phyloP scores from a whole-genome alignment of 2,888 invertebrate species.

The Microchrysa polita region DNA sequence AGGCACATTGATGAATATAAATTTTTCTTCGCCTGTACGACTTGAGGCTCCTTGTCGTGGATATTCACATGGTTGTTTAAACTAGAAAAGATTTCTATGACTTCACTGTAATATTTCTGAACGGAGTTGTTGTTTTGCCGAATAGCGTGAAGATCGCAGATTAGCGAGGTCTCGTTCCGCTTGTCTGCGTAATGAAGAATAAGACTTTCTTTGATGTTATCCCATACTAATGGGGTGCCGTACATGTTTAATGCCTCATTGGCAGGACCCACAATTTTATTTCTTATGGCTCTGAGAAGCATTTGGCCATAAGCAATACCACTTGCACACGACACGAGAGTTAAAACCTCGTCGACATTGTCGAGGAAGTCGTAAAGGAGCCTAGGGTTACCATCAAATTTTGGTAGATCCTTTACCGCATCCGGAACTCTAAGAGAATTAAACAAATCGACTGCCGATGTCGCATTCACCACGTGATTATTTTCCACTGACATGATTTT shows the following conservation, averaged over 20 bases:
- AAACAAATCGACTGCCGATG: too few species aligned
- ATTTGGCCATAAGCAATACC: background rate
- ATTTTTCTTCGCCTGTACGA: background rate
- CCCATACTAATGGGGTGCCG: slow-evolving; percentile 2
- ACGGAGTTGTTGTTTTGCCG: too few species aligned
- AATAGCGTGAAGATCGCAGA: too few species aligned
- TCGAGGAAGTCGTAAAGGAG: background rate
- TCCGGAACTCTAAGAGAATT: slow-evolving; percentile 1
- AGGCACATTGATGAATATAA: background rate
- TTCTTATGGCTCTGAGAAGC: background rate
- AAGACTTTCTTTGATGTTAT: background rate
- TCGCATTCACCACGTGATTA: background rate
- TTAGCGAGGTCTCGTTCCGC: too few species aligned
- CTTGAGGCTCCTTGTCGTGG: background rate
- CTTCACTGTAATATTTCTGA: background rate
- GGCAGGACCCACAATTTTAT: too few species aligned
- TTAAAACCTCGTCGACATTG: slow-evolving; percentile 2
- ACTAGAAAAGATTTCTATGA: background rate
- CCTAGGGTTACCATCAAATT: too few species aligned
- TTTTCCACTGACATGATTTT: too few species aligned
- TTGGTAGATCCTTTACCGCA: too few species aligned
- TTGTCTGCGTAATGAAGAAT: background rate
- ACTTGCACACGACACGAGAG: background rate
- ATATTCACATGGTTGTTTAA: background rate
- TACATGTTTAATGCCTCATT: too few species aligned